phyloP scores from a whole-genome alignment of 2,888 invertebrate genomes.

The Steinernema carpocapsae region DNA sequence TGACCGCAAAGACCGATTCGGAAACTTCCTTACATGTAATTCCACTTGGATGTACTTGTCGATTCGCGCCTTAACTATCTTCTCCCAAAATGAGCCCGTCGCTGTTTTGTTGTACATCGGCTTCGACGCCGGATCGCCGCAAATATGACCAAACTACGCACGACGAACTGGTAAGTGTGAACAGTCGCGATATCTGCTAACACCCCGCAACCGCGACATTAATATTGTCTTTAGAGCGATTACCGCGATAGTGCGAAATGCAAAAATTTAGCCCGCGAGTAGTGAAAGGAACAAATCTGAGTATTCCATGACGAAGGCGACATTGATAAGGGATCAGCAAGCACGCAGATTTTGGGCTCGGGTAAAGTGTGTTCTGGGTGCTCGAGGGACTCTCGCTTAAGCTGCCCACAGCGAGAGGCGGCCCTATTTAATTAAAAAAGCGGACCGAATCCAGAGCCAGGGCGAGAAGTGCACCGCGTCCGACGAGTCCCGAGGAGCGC shows the following conservation, averaged over 20 bases:
- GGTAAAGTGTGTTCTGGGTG: conserved; percentile 18
- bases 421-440: conserved; percentile 32
- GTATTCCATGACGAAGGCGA: background rate
- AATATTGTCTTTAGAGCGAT: background rate
- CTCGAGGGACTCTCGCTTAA: conserved; percentile 15
- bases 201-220: background rate
- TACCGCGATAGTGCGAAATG: conserved; percentile 14
- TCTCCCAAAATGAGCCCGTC: background rate
- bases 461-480: background rate
- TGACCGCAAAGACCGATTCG: background rate
- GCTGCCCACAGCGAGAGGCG: background rate
- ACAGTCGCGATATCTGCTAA: background rate
- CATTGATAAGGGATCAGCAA: conserved; percentile 23
- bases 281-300: background rate
- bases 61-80: too few species aligned
- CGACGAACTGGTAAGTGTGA: conserved; percentile 17
- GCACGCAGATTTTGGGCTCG: background rate
- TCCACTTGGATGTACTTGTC: conserved; percentile 8
- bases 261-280: background rate
- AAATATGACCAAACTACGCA: conserved; percentile 30
- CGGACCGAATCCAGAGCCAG: background rate
- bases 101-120: background rate
- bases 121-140: conserved; percentile 26
- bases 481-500: background rate
- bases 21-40: conserved; percentile 17